Conservation (phyloP, 2,113 vertebrate genomes). For the Callaeas wilsoni region DNA sequence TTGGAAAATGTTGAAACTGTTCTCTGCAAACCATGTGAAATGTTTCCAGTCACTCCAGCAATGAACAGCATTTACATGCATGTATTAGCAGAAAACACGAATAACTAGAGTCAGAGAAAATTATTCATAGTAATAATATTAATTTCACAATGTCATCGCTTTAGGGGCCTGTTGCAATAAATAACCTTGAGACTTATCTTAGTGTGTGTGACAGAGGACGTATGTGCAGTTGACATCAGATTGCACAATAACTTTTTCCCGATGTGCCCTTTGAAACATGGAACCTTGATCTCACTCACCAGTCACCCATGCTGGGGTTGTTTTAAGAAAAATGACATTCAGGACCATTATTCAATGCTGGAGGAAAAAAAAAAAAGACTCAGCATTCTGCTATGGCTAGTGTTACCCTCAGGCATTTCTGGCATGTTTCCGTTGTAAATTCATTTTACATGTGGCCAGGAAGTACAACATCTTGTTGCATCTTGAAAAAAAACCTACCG, state of each 20-base stretch:
- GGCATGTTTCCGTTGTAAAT: slow-evolving; percentile 69
- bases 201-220: background rate
- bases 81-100: slow-evolving; percentile 9
- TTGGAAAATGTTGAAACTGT: background rate
- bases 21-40: background rate
- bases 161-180: background rate
- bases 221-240: background rate
- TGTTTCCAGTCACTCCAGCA: background rate
- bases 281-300: slow-evolving; percentile 25
- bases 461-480: slow-evolving; percentile 75
- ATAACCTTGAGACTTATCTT: background rate
- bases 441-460: slow-evolving; percentile 70
- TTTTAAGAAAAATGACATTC: slow-evolving; percentile 60
- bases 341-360: slow-evolving; percentile 25
- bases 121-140: slow-evolving; percentile 5
- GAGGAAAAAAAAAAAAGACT: background rate
- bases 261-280: background rate
- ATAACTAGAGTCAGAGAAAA: background rate
- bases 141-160: background rate
- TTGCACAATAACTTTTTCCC: background rate
- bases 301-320: slow-evolving; percentile 21
- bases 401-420: slow-evolving; percentile 62
- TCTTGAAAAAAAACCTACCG: slow-evolving; percentile 66
- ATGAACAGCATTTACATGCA: background rate
- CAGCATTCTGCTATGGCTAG: slow-evolving; percentile 59